Percentiles rank a stretch among this genome's conserved stretches.
Evolutionary conservation across 2,888 invertebrate species (phyloP).

Genomic region (Cenopis cana): DNA sequence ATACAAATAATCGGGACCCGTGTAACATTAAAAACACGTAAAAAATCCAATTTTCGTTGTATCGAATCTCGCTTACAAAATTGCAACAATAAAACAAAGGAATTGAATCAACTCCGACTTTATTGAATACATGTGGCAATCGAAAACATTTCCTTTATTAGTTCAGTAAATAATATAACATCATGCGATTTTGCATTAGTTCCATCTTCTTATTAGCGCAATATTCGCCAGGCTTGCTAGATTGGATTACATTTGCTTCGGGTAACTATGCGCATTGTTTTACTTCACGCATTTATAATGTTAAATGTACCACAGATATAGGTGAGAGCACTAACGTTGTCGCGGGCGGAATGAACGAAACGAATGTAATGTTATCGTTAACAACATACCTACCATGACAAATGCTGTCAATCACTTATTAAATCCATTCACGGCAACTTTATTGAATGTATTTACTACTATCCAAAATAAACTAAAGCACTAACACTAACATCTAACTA

Average conservation of each 20-base stretch:
- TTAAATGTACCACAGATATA: not conserved
- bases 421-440: too few relatives aligned
- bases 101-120: not conserved
- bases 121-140: slow-evolving; percentile 1
- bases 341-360: not conserved
- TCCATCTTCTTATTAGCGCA: slow-evolving; percentile 1
- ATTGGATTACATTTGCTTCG: not conserved
- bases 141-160: not conserved
- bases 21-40: not conserved
- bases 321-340: not conserved
- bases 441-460: too few relatives aligned
- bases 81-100: slow-evolving; percentile 11
- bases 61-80: slow-evolving; percentile 2
- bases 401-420: too few relatives aligned
- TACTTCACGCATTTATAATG: not conserved
- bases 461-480: too few relatives aligned
- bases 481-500: too few relatives aligned
- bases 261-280: slow-evolving; percentile 10
- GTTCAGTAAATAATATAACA: not conserved
- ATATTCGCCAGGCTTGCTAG: not conserved
- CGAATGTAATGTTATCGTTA: not conserved
- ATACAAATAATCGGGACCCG: not conserved
- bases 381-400: not conserved
- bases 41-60: not conserved
- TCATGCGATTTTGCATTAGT: slow-evolving; percentile 8